These are phyloP conservation scores for Melieria omissa DNA, from an alignment of 2,888 invertebrate species.

Conservation along the genomic window DNA sequence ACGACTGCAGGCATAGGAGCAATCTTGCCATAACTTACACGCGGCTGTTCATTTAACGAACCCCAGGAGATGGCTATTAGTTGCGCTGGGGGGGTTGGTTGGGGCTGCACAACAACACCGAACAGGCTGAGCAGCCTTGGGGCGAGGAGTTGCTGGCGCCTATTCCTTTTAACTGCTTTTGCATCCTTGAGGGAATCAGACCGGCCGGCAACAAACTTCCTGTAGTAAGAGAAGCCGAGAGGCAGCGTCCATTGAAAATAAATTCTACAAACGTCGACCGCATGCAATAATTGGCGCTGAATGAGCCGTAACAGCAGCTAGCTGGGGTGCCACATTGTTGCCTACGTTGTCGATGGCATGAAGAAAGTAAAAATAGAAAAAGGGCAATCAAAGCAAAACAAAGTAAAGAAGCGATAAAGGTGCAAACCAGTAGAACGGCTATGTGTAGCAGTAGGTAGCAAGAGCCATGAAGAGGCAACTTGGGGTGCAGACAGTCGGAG, in stretches of 20 bases:
- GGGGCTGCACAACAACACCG: too few relatives aligned
- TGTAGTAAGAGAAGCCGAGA: neutral
- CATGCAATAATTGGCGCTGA: slow-evolving; percentile 22
- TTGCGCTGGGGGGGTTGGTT: neutral
- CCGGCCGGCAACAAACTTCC: neutral
- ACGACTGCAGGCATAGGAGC: too few relatives aligned
- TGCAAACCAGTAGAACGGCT: too few relatives aligned
- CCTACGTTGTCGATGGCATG: neutral
- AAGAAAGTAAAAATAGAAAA: too few relatives aligned
- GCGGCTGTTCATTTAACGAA: slow-evolving; percentile 20
- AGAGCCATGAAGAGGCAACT: too few relatives aligned
- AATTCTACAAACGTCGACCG: neutral
- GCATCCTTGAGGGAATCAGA: neutral
- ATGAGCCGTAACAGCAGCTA: slow-evolving; percentile 19
- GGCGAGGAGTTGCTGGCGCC: neutral
- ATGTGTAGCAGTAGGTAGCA: too few relatives aligned
- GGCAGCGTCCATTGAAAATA: neutral
- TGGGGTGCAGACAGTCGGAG: too few relatives aligned
- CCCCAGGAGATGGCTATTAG: slow-evolving; percentile 20
- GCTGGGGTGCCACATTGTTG: neutral
- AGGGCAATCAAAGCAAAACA: too few relatives aligned
- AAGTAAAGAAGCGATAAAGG: too few relatives aligned
- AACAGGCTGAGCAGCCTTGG: too few relatives aligned
- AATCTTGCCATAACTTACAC: neutral
- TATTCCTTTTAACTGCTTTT: neutral